phyloP scores from a whole-genome alignment of 1,140 invertebrate genomes.

The Temnothorax longispinosus region DNA sequence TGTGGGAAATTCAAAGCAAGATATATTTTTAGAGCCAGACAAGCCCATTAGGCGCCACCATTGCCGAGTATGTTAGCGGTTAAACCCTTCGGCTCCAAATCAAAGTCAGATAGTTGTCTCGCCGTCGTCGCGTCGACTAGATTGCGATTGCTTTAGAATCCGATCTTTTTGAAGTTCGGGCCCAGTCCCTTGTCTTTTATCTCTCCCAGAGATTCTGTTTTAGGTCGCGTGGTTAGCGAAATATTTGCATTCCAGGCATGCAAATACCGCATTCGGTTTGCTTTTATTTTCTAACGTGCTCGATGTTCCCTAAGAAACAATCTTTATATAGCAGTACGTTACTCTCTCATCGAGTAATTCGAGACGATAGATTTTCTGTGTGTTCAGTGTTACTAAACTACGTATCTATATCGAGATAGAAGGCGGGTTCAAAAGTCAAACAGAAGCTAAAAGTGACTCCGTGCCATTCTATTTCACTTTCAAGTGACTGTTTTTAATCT shows the following conservation, averaged over 20 bases:
- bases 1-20: slow-evolving; percentile 72
- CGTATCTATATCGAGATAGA: background rate
- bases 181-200: background rate
- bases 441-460: background rate
- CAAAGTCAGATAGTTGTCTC: slow-evolving; percentile 64
- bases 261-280: slow-evolving; percentile 1
- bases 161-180: slow-evolving; percentile 54
- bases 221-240: background rate
- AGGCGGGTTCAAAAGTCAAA: background rate
- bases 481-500: background rate
- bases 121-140: background rate
- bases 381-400: background rate
- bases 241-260: slow-evolving; percentile 43
- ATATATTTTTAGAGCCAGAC: slow-evolving; percentile 75
- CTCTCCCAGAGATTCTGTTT: background rate
- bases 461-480: background rate
- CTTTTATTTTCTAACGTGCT: slow-evolving; percentile 29
- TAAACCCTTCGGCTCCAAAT: slow-evolving; percentile 72
- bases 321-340: background rate
- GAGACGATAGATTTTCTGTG: background rate
- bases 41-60: slow-evolving; percentile 76
- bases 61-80: slow-evolving; percentile 58
- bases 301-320: background rate
- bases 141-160: slow-evolving; percentile 21
- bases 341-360: background rate